Evolutionary conservation across 1,140 invertebrate species (phyloP), one percentile per base, ranked within the genome.

Genomic region (Phortica variegata): DNA sequence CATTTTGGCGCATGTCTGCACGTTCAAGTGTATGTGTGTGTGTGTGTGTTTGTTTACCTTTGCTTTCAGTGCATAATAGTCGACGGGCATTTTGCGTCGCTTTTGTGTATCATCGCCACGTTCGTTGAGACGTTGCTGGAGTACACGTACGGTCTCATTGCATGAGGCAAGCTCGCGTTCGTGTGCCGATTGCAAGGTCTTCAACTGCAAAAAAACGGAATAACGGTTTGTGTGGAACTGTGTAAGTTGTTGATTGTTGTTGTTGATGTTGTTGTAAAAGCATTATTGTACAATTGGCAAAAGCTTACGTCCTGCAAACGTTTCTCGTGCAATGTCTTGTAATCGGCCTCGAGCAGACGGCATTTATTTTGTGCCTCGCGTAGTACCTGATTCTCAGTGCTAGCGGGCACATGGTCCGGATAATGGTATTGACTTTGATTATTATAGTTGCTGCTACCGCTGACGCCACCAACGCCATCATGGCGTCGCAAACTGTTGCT

Each of bases 121-220:
- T 43, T 76, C 74, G 19, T 73, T 73, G 19, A 76, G 51, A 1
- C 74, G 62, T 43, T 74, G 73, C 43, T 76, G 66, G 19, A 76
- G 43, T 0, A 76, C 57, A 16, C 74, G 62, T 34, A 76, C 60
- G 3, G 73, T 69, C 40, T 76, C 74, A 32, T 76, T 73, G 56
- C 65, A 72, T 13, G 58, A 63, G n/a, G 71, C 82, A 34, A 90
- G 76, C 65, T 91, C 88, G 20, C 84, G 82, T 58, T 90, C 87
- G 47, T 91, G 88, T 5, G 87, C 86, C 47, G 87, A 80, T 75
- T 91, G 88, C 3, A 89, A 75, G 4, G 86, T 81, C 72, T 87
- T 88, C 6, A 90, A 70, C 85, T 87, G 26, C 0, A 55, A 49
- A 19, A 46, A 54, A 54, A 0, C 40, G 5, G 9, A 1, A 18